Evolutionary conservation across 2,113 vertebrate genomes (phyloP).

Genomic region (Thomomys bottae): DNA sequence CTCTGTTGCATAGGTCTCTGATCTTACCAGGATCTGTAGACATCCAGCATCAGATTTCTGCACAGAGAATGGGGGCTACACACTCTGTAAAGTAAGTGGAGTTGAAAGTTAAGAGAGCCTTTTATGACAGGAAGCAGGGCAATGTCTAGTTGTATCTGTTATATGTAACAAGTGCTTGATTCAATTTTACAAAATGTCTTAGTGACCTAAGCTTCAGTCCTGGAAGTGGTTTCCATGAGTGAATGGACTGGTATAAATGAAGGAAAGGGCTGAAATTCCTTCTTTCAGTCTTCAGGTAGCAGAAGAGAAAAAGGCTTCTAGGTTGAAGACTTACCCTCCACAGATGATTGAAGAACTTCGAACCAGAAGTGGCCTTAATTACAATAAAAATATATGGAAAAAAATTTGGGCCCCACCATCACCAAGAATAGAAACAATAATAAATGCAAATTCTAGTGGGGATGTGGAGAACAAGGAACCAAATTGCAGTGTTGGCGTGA

Average conservation of each 20-base stretch:
- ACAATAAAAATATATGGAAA: too few relatives aligned
- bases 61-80: neutral
- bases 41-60: neutral
- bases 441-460: too few relatives aligned
- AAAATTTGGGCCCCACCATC: neutral
- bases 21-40: neutral
- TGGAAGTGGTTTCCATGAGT: neutral
- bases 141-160: neutral
- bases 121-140: neutral
- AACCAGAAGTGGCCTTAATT: neutral
- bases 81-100: neutral
- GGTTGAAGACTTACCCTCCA: neutral
- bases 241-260: neutral
- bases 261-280: neutral
- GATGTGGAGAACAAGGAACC: too few relatives aligned
- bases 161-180: neutral
- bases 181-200: neutral
- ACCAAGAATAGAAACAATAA: too few relatives aligned
- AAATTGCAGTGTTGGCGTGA: too few relatives aligned
- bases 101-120: neutral
- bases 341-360: neutral
- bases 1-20: neutral
- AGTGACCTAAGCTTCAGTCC: neutral
- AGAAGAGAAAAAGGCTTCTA: neutral
- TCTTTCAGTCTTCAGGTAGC: neutral